Conservation (phyloP, 2,888 invertebrate species). For the Dione juno region DNA sequence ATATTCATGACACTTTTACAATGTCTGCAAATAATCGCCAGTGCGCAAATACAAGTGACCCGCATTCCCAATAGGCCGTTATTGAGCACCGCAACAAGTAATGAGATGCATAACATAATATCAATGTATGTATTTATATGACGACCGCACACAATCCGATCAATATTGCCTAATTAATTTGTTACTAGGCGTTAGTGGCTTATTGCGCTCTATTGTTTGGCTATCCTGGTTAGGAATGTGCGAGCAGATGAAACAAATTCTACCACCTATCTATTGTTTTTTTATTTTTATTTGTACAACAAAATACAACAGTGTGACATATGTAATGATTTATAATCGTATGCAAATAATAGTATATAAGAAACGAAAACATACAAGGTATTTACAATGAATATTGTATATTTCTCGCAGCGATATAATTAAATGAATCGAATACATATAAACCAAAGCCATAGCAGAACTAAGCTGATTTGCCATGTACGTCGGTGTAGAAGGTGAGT, state of each 20-base stretch:
- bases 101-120: slow-evolving; percentile 64
- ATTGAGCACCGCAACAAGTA: slow-evolving; percentile 73
- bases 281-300: slow-evolving; percentile 6
- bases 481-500: slow-evolving; percentile 44
- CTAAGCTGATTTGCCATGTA: slow-evolving; percentile 50
- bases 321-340: not conserved
- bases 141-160: slow-evolving; percentile 61
- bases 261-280: not conserved
- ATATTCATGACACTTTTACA: slow-evolving; percentile 22
- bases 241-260: not conserved
- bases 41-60: slow-evolving; percentile 60
- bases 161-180: slow-evolving; percentile 72
- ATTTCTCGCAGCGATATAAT: slow-evolving; percentile 28
- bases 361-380: slow-evolving; percentile 19
- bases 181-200: slow-evolving; percentile 48
- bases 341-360: not conserved
- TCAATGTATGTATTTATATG: slow-evolving; percentile 51
- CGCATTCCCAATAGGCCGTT: slow-evolving; percentile 74
- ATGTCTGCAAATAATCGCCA: slow-evolving; percentile 30
- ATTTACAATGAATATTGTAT: slow-evolving; percentile 13
- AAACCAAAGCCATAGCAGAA: slow-evolving; percentile 50
- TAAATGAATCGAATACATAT: slow-evolving; percentile 38
- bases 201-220: slow-evolving; percentile 38
- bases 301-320: not conserved
- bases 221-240: slow-evolving; percentile 27